Conservation (phyloP, 1,140 invertebrate species). For the Drosophila hydei region DNA sequence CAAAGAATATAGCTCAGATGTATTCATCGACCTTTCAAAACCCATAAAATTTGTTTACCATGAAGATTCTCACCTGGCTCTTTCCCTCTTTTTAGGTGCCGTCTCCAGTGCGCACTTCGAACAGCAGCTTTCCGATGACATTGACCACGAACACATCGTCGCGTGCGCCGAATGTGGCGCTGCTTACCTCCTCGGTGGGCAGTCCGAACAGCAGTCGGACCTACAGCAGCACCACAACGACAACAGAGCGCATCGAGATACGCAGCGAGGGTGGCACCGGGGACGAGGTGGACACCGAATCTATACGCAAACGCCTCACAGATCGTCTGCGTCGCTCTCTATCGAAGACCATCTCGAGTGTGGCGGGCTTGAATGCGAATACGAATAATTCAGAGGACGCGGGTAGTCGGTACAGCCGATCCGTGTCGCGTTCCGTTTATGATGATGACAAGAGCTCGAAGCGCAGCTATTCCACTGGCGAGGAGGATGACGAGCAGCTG, state of each 20-base stretch:
- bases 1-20: too few species aligned
- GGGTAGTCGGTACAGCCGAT: slow-evolving; percentile 75
- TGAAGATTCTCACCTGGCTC: too few species aligned
- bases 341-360: slow-evolving; percentile 66
- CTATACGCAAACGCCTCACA: slow-evolving; percentile 62
- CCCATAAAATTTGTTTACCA: too few species aligned
- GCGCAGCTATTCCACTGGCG: slow-evolving; percentile 84
- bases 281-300: slow-evolving; percentile 60
- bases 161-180: slow-evolving; percentile 53
- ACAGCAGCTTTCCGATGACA: slow-evolving; percentile 65
- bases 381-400: slow-evolving; percentile 62
- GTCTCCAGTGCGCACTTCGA: slow-evolving; percentile 45
- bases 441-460: slow-evolving; percentile 77
- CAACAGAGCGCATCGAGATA: slow-evolving; percentile 66
- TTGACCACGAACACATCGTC: slow-evolving; percentile 73
- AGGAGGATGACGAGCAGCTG: slow-evolving; percentile 66
- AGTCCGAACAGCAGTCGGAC: slow-evolving; percentile 51
- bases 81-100: slow-evolving; percentile 24
- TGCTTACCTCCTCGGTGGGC: slow-evolving; percentile 65
- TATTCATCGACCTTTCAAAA: too few species aligned
- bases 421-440: slow-evolving; percentile 72
- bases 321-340: slow-evolving; percentile 72
- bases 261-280: slow-evolving; percentile 39
- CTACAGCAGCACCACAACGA: slow-evolving; percentile 61
- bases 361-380: slow-evolving; percentile 9